Base-by-base conservation (phyloP, 1,140 invertebrate species). In the Adelges cooleyi region DNA sequence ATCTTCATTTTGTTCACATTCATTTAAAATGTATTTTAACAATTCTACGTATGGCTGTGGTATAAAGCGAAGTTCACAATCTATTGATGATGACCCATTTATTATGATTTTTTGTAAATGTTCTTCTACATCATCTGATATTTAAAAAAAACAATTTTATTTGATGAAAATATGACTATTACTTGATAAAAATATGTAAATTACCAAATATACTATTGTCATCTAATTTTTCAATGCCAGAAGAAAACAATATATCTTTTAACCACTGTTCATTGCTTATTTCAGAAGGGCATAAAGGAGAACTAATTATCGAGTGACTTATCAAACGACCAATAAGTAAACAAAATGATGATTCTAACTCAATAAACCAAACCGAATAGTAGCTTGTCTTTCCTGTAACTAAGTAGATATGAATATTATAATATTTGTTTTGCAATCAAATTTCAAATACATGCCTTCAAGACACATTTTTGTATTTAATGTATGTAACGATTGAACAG, bases 361-460 rank as follows among this genome's bases (percentile, higher is more conserved):
- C 83, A 17, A 84, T 71, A 66, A 83, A 72, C 83, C 83, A 85
- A 3, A 79, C 71, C 81, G 82, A 84, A 9, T 62, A n/a, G n/a
- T n/a, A n/a, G n/a, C n/a, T n/a, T n/a, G n/a, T n/a, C n/a, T n/a
- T n/a, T n/a, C n/a, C n/a, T n/a, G n/a, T n/a, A n/a, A n/a, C n/a
- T n/a, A n/a, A n/a, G n/a, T n/a, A n/a, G n/a, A n/a, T n/a, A n/a
- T n/a, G n/a, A n/a, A n/a, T n/a, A n/a, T n/a, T n/a, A n/a, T n/a
- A n/a, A n/a, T n/a, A n/a, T n/a, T n/a, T n/a, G n/a, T n/a, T n/a
- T n/a, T n/a, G n/a, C n/a, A n/a, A n/a, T n/a, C n/a, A n/a, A n/a
- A n/a, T n/a, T n/a, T n/a, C n/a, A n/a, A n/a, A n/a, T 25, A 23
- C 2, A 27, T 46, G 46, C 56, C 40, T 46, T 62, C 44, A 13